Base-by-base conservation (phyloP, 2,797 vertebrate genomes). In the Scolopax bukidnonensis region DNA sequence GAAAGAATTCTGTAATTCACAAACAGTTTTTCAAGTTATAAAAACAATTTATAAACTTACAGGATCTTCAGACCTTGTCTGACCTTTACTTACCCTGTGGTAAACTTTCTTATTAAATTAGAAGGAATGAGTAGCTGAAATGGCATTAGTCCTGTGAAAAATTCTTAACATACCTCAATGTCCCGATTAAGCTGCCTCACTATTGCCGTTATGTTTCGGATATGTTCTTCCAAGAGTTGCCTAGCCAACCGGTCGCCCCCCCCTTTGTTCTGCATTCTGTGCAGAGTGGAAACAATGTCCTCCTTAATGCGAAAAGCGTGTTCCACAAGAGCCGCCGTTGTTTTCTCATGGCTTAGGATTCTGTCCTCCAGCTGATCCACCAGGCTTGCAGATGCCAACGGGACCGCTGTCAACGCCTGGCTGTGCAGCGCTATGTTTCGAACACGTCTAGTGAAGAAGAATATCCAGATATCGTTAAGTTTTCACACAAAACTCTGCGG, bases 181-280 rank as follows among this genome's bases (percentile, higher is more conserved):
- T 98, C 98, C 54, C 98, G 97, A 27, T 98, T 98, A 11, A 98
- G 97, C 54, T 98, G 98, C 86, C 98, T 96, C 82, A 98, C 98
- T 10, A 98, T 98, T 41, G 98, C 98, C 0, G 98, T 98, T 43
- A 98, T 98, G 96, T 98, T 98, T 77, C 98, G 96, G 97, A 98
- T 98, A 45, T 98, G 98, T 20, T 98, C 98, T 27, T 98, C 98
- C 93, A 98, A 40, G 90, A 98, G 98, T 59, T 98, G 98, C 96
- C 98, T 92, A 64, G 98, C 98, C 96, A 98, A 68, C 81, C 97
- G 97, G 94, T 98, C 98, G 0, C 98, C 98, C 40, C 98, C 97
- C 7, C 97, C 98, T 85, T 98, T 98, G 97, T 97, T 98, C 82
- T 98, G 98, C 98, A 98, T 98, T 77, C 98, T 97, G 93, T 97